phyloP scores from a whole-genome alignment of 2,113 vertebrate genomes.

The Toxotes jaculatrix region DNA sequence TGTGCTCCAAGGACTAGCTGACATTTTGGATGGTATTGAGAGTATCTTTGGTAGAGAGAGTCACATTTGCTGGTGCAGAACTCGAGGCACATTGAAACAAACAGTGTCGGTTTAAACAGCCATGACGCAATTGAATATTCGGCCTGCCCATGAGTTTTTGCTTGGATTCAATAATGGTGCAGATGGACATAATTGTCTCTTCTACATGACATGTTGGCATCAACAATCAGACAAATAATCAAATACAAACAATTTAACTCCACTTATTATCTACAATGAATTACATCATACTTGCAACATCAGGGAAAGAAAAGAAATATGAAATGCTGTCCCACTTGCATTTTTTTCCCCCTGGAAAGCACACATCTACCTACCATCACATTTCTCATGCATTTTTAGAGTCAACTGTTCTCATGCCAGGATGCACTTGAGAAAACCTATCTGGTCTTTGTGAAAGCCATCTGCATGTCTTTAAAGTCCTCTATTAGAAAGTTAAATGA shows the following conservation, averaged over 20 bases:
- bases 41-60: slow-evolving; percentile 34
- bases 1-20: slow-evolving; percentile 44
- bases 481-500: slow-evolving; percentile 80
- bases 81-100: slow-evolving; percentile 31
- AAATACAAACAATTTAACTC: slow-evolving; percentile 22
- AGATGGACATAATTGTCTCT: slow-evolving; percentile 9
- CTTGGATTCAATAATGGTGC: slow-evolving; percentile 18
- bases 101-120: slow-evolving; percentile 39
- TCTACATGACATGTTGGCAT: slow-evolving; percentile 8
- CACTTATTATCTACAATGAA: slow-evolving; percentile 1
- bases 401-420: slow-evolving; percentile 76
- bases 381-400: slow-evolving; percentile 78
- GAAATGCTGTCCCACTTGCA: slow-evolving; percentile 26
- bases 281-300: slow-evolving; percentile 26
- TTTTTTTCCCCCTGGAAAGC: slow-evolving; percentile 51
- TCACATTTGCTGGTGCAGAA: slow-evolving; percentile 24
- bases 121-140: slow-evolving; percentile 13
- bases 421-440: slow-evolving; percentile 75
- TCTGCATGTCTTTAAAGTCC: slow-evolving; percentile 78
- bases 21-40: slow-evolving; percentile 35
- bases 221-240: slow-evolving; percentile 20
- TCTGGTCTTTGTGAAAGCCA: slow-evolving; percentile 69
- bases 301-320: slow-evolving; percentile 24
- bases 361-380: slow-evolving; percentile 48
- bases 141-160: not conserved